Conservation (phyloP, 1,140 invertebrate genomes). For the Cyphomyrmex costatus region DNA sequence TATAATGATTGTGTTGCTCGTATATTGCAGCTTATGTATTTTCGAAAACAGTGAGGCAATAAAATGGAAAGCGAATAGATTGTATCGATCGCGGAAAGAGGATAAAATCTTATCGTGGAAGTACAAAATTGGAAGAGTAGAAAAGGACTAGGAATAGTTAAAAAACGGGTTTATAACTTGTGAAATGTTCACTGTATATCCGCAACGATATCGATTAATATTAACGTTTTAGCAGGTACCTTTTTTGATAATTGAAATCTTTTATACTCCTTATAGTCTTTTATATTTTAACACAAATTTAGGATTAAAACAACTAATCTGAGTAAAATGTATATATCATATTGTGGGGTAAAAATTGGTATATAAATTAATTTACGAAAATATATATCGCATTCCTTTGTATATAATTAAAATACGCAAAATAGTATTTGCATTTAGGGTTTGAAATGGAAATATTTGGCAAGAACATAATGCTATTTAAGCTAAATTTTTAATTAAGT, state of each 20-base stretch:
- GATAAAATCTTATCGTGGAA: slow-evolving; percentile 59
- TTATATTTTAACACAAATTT: not conserved
- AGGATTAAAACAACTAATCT: slow-evolving; percentile 1
- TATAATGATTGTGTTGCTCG: slow-evolving; percentile 18
- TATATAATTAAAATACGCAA: slow-evolving; percentile 15
- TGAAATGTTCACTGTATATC: not conserved
- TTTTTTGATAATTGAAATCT: slow-evolving; percentile 1
- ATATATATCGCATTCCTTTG: slow-evolving; percentile 4
- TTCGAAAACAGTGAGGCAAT: slow-evolving; percentile 17
- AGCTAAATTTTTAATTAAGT: slow-evolving; percentile 27
- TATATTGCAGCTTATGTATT: not conserved
- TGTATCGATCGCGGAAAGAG: not conserved
- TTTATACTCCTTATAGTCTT: not conserved
- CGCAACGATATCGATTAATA: slow-evolving; percentile 26
- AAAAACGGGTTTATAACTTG: slow-evolving; percentile 16
- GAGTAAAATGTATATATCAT: not conserved
- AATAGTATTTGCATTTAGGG: not conserved
- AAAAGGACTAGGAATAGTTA: slow-evolving; percentile 66
- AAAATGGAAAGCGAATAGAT: slow-evolving; percentile 25
- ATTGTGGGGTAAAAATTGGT: not conserved
- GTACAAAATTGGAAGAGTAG: slow-evolving; percentile 80
- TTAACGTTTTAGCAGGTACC: slow-evolving; percentile 49
- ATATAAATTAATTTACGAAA: slow-evolving; percentile 36
- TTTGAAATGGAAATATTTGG: not conserved
- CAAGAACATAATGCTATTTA: slow-evolving; percentile 13